Evolutionary conservation across 2,888 invertebrate genomes (phyloP), one percentile per base, ranked within the genome.

Genomic region (Trachelus troglodyta): DNA sequence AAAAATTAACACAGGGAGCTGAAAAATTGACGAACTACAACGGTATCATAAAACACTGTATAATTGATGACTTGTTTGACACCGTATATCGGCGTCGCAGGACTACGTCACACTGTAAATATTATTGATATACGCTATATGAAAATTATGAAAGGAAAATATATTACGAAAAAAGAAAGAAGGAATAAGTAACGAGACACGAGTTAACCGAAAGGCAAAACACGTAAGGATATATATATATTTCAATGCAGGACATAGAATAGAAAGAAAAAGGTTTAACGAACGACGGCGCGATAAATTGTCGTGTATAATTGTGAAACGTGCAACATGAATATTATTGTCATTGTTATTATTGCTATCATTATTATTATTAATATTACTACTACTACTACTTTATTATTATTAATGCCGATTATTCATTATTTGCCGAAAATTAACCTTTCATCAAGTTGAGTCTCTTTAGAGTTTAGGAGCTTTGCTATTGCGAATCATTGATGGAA

Each of bases 91-190:
- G 30, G 34, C 71, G 15, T 15, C 71, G 30, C 31, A 15, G 30
- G 71, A 34, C 33, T 71, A 31, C 33, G 30, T 15, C 33, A 30
- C 6, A 84, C 80, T 88, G 87, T 88, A 87, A 87, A 88, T 88
- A 88, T 86, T 86, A 84, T 82, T 84, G 84, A 81, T 85, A 83
- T 82, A 79, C 83, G 82, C 75, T 33, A 74, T 77, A 81, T 79
- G 76, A 80, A 77, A 81, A 80, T 75, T 71, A 78, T 80, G 77
- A 79, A 69, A 85, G 79, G 84, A 80, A 82, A 83, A 84, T 15
- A 56, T 23, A 56, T 23, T 56, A 23, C 23, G 56, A 56, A 56
- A 35, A 34, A 35, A 35, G 12, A 12, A 35, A 35, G 35, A 12
- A 56, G 2, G 56, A 56, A 56, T 56, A 56, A 23, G 2, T 56